A percentile compares a stretch with the other conserved stretches of the same genome.
These are phyloP conservation scores for Myxocyprinus asiaticus DNA, from an alignment of 2,113 vertebrate species.

Conservation along the genomic window DNA sequence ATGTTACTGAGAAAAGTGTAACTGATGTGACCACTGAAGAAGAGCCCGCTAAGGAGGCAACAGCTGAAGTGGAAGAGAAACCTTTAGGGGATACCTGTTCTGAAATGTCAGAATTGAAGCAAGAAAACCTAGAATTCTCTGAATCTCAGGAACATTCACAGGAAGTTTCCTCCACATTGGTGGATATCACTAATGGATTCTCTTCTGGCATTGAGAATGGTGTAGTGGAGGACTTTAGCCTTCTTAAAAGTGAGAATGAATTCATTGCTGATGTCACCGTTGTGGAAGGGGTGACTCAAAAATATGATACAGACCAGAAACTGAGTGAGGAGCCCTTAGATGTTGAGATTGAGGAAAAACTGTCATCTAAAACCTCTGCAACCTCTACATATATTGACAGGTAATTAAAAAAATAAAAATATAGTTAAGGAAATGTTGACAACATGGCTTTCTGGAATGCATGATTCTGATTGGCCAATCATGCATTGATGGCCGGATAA, in stretches of 20 bases:
- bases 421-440: too few relatives aligned
- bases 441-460: too few relatives aligned
- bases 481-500: too few relatives aligned
- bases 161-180: background rate
- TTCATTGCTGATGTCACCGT: background rate
- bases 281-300: background rate
- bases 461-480: too few relatives aligned
- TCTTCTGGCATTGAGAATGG: slow-evolving; percentile 17
- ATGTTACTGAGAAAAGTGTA: background rate
- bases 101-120: background rate
- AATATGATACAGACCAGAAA: background rate
- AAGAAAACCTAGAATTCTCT: slow-evolving; percentile 3
- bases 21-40: slow-evolving; percentile 1
- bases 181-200: slow-evolving; percentile 8
- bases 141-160: slow-evolving; percentile 40
- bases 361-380: background rate
- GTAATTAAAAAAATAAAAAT: background rate
- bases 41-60: background rate
- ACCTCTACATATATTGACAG: slow-evolving; percentile 12
- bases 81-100: background rate
- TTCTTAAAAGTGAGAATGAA: background rate
- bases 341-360: slow-evolving; percentile 14
- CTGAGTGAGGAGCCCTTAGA: background rate
- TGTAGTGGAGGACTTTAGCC: background rate
- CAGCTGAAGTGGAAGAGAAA: slow-evolving; percentile 10